Conservation (phyloP, 2,888 invertebrate genomes). For the Arge pagana region DNA sequence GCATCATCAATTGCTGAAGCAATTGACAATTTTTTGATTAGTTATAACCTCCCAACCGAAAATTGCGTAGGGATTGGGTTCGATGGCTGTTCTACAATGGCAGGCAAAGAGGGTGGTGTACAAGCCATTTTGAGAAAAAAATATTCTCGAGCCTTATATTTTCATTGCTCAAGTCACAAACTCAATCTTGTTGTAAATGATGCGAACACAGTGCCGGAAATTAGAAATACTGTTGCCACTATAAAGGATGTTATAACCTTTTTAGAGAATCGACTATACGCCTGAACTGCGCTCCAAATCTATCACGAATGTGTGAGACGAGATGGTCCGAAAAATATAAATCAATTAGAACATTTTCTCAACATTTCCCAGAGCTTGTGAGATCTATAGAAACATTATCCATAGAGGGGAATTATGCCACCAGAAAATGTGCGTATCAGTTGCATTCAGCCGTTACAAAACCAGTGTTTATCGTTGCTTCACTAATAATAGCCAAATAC, state of each 20-base stretch:
- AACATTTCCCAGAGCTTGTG: slow-evolving; percentile 35
- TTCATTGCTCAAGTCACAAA: slow-evolving; percentile 40
- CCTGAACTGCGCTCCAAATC: slow-evolving; percentile 38
- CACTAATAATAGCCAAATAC: slow-evolving; percentile 39
- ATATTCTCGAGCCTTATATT: slow-evolving; percentile 36
- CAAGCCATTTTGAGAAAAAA: slow-evolving; percentile 37
- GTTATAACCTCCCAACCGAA: slow-evolving; percentile 28
- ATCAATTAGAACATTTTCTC: slow-evolving; percentile 34
- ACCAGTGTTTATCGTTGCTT: slow-evolving; percentile 30
- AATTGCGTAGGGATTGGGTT: slow-evolving; percentile 39
- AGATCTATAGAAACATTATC: slow-evolving; percentile 34
- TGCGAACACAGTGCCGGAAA: slow-evolving; percentile 33
- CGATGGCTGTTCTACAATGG: slow-evolving; percentile 43
- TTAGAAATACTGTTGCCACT: slow-evolving; percentile 35
- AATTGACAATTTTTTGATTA: slow-evolving; percentile 34
- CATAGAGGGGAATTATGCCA: slow-evolving; percentile 30
- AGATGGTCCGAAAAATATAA: slow-evolving; percentile 38
- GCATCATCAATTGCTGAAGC: slow-evolving; percentile 34
- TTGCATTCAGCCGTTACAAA: slow-evolving; percentile 35
- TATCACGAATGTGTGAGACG: slow-evolving; percentile 38
- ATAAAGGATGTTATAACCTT: slow-evolving; percentile 36
- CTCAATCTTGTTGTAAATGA: slow-evolving; percentile 43
- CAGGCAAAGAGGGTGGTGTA: slow-evolving; percentile 39
- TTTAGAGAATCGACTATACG: slow-evolving; percentile 38
- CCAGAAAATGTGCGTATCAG: slow-evolving; percentile 37